These are phyloP conservation scores for Zapornia atra DNA, from an alignment of 2,113 vertebrate genomes.

Conservation along the genomic window DNA sequence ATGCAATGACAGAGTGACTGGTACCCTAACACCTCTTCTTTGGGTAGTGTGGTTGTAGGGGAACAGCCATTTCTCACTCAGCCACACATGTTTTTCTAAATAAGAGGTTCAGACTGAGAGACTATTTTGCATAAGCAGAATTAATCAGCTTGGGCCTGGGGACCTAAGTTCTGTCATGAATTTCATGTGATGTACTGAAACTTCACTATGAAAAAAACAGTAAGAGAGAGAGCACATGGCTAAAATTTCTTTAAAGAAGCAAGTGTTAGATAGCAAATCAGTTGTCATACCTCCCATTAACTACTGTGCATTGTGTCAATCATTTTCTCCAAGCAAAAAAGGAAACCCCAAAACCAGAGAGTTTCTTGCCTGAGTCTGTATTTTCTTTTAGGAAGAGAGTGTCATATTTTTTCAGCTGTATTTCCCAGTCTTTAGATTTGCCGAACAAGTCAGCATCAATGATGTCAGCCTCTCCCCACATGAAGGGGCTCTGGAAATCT, in stretches of 20 bases:
- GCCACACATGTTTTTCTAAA: not conserved
- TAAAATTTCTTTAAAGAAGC: not conserved
- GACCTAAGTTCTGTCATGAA: not conserved
- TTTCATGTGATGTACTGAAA: not conserved
- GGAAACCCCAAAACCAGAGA: not conserved
- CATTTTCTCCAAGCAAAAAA: not conserved
- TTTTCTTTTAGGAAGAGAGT: not conserved
- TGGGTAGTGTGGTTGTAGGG: not conserved
- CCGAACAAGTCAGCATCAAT: conserved; percentile 1
- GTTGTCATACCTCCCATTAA: not conserved
- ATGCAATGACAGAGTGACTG: not conserved
- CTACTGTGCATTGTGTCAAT: not conserved
- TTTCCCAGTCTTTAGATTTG: not conserved
- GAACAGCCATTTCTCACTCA: not conserved
- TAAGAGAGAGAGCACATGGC: not conserved
- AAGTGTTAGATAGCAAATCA: not conserved
- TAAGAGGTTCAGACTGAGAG: not conserved
- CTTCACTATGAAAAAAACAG: not conserved
- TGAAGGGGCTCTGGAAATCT: not conserved
- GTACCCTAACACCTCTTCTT: not conserved
- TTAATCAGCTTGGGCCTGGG: conserved; percentile 9
- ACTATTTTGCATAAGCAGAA: conserved; percentile 1
- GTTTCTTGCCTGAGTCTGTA: not conserved
- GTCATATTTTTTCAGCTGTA: not conserved
- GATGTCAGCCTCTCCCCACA: accelerated